Base-by-base conservation (phyloP, 2,797 vertebrate genomes). In the Enteromius paludinosus region DNA sequence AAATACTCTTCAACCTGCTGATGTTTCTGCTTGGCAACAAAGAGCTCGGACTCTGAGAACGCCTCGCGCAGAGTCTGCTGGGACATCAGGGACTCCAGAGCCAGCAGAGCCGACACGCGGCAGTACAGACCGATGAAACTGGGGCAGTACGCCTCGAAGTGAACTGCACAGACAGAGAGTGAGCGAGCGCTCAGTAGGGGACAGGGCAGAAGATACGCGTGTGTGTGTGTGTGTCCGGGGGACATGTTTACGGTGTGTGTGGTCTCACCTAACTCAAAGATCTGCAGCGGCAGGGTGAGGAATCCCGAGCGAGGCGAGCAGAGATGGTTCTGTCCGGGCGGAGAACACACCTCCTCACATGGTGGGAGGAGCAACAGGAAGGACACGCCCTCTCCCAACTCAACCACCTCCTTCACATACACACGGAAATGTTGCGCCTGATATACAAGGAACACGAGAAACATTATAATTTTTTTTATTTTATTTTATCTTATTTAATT, bases 31-130 rank as follows among this genome's bases (percentile, higher is more conserved):
- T 96, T 97, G 0, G 96, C 96, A 0, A 91, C 87, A 0, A 94
- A 90, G 4, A 98, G 94, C 89, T 98, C 97, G 0, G 92, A 79
- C 6, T 98, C 96, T 0, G 97, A 97, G 90, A 98, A 97, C 6
- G 97, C 96, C 85, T 98, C 96, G 41, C 97, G 90, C 78, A 98
- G 91, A 61, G 95, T 95, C 92, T 98, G 97, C 92, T 98, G 97
- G 45, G 96, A 96, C 86, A 97, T 95, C 14, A 98, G 95, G 0
- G 95, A 96, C 92, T 98, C 96, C 89, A 98, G 91, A 88, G 97
- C 97, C 93, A 98, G 89, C 85, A 96, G 85, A 0, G 96, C 96
- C 0, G 97, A 98, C 54, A 95, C 94, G 49, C 95, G 93, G 91
- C 97, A 98, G 91, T 97, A 98, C 91, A 96, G 96, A 1, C 89